Conservation (phyloP, 1,140 invertebrate species). For the Ceratina japonica region DNA sequence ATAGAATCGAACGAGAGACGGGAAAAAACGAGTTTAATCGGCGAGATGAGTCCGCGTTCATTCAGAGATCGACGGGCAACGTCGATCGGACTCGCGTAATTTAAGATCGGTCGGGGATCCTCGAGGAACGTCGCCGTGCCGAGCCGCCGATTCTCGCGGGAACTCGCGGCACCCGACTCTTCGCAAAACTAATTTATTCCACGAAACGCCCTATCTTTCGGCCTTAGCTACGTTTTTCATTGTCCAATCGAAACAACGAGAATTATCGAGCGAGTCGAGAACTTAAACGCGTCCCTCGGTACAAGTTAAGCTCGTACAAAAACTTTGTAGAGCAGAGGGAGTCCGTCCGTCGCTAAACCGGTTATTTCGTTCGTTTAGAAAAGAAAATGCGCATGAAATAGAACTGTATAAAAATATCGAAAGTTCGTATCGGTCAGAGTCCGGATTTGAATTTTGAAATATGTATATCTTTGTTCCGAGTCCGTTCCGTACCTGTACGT, state of each 20-base stretch:
- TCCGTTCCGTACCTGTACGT: slow-evolving; percentile 44
- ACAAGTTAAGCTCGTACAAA: too few relatives aligned
- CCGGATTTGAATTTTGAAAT: too few relatives aligned
- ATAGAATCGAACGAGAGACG: too few relatives aligned
- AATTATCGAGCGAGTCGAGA: too few relatives aligned
- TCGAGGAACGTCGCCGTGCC: slow-evolving; percentile 41
- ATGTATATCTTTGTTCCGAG: too few relatives aligned
- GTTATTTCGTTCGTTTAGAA: too few relatives aligned
- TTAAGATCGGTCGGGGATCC: slow-evolving; percentile 40
- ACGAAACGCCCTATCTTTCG: not conserved
- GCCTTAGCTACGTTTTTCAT: too few relatives aligned
- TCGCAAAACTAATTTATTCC: not conserved
- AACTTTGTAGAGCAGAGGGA: too few relatives aligned
- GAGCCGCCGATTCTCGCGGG: slow-evolving; percentile 26
- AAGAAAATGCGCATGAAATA: too few relatives aligned
- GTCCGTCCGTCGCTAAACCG: too few relatives aligned
- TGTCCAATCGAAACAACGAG: too few relatives aligned
- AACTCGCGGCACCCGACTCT: not conserved
- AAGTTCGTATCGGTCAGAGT: not conserved
- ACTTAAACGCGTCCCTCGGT: too few relatives aligned
- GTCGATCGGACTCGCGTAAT: slow-evolving; percentile 39
- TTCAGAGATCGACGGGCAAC: not conserved
- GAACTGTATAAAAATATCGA: not conserved
- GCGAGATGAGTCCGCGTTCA: not conserved
- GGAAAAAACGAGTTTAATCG: not conserved